These are phyloP conservation scores for Eueides isabella DNA, from an alignment of 1,140 invertebrate genomes.

Conservation along the genomic window DNA sequence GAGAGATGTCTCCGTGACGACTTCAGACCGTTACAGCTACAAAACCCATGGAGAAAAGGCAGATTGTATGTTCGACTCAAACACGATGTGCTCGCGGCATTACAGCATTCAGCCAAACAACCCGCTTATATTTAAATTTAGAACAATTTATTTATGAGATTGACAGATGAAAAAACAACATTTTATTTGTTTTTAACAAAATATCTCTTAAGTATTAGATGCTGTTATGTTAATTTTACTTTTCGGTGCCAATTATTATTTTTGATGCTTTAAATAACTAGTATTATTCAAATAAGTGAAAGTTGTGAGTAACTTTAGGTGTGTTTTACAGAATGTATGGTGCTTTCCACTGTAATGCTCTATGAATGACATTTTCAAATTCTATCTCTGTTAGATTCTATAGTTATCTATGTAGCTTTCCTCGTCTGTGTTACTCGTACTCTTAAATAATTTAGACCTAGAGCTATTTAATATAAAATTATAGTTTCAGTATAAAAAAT, in stretches of 20 bases:
- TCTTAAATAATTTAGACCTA: slow-evolving; percentile 27
- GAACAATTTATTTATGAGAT: slow-evolving; percentile 15
- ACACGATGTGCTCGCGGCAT: slow-evolving; percentile 92
- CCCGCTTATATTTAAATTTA: slow-evolving; percentile 83
- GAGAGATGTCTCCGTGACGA: slow-evolving; percentile 96
- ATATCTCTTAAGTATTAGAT: slow-evolving; percentile 32
- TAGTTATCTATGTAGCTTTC: slow-evolving; percentile 47
- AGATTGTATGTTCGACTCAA: slow-evolving; percentile 94
- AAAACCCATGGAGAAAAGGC: slow-evolving; percentile 97
- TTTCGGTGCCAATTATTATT: slow-evolving; percentile 74
- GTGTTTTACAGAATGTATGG: slow-evolving; percentile 67
- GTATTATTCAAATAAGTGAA: slow-evolving; percentile 54
- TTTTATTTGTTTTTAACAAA: slow-evolving; percentile 17
- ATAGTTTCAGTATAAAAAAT: background rate
- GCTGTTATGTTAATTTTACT: slow-evolving; percentile 39
- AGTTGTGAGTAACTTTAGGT: slow-evolving; percentile 67
- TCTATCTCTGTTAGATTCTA: slow-evolving; percentile 37
- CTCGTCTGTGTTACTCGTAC: slow-evolving; percentile 41
- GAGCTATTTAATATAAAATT: slow-evolving; percentile 16
- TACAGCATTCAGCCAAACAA: slow-evolving; percentile 91
- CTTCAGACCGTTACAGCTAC: slow-evolving; percentile 94
- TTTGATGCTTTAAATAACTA: slow-evolving; percentile 71
- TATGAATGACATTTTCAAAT: slow-evolving; percentile 39
- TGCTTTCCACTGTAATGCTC: slow-evolving; percentile 65
- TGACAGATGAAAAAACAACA: slow-evolving; percentile 17